Conservation (phyloP, 2,888 invertebrate genomes). For the Petrophora chlorosata region DNA sequence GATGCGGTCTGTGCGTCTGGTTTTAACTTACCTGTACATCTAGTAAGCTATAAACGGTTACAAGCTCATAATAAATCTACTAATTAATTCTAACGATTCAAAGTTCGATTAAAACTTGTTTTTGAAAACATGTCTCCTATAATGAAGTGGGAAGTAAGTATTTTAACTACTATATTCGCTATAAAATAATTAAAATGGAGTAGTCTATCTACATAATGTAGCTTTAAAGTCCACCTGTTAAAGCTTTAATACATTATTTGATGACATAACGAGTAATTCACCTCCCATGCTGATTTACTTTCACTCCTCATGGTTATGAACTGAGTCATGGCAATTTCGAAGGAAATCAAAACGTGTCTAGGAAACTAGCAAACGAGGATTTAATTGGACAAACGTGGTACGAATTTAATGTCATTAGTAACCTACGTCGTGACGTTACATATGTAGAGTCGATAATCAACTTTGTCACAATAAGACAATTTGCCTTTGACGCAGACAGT, state of each 20-base stretch:
- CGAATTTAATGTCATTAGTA: constrained; percentile 38
- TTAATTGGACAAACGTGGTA: constrained; percentile 52
- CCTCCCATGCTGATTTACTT: constrained; percentile 5
- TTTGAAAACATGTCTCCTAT: too few relatives aligned
- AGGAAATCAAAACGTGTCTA: constrained; percentile 34
- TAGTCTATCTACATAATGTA: too few relatives aligned
- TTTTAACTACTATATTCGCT: too few relatives aligned
- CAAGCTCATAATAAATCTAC: too few relatives aligned
- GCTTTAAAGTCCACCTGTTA: neutral
- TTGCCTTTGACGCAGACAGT: too few relatives aligned
- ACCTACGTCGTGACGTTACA: constrained; percentile 29
- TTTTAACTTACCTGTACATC: too few relatives aligned
- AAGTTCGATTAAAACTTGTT: too few relatives aligned
- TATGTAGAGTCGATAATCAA: constrained; percentile 14
- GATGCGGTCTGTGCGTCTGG: too few relatives aligned
- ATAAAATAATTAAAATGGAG: too few relatives aligned
- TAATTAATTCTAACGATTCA: too few relatives aligned
- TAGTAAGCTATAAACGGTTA: too few relatives aligned
- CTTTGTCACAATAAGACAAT: constrained; percentile 1
- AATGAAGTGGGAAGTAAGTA: too few relatives aligned
- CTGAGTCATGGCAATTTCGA: constrained; percentile 19
- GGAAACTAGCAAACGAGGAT: constrained; percentile 42
- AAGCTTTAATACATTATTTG: constrained; percentile 13
- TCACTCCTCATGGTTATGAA: constrained; percentile 17
- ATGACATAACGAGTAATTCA: constrained; percentile 1